phyloP scores from a whole-genome alignment of 1,140 invertebrate species.

The Anthonomus grandis region DNA sequence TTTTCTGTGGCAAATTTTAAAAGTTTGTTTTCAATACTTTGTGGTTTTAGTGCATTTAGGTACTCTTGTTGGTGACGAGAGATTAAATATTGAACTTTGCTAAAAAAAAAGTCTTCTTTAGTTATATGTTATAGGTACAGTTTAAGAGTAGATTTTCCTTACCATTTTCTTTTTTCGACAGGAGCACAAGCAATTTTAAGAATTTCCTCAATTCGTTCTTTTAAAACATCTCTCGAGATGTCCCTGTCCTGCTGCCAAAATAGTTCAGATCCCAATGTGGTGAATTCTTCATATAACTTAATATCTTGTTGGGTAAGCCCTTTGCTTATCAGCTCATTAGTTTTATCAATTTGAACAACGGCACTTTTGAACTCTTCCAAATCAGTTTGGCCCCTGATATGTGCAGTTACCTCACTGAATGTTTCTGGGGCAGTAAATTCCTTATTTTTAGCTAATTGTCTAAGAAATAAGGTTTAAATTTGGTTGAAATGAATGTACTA shows the following conservation, averaged over 20 bases:
- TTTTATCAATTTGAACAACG: conserved; percentile 21
- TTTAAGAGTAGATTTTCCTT: too few relatives aligned
- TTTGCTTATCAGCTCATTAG: conserved; percentile 30
- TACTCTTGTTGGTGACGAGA: conserved; percentile 6
- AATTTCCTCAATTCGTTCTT: conserved; percentile 23
- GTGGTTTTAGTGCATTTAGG: conserved; percentile 33
- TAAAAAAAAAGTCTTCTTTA: too few relatives aligned
- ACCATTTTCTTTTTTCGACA: too few relatives aligned
- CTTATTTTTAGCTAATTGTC: conserved; percentile 32
- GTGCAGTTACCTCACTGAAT: conserved; percentile 29
- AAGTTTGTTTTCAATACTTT: conserved; percentile 38
- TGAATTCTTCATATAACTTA: conserved; percentile 30
- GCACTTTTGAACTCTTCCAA: conserved; percentile 33
- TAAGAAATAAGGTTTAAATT: conserved; percentile 19
- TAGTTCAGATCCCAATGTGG: conserved; percentile 17
- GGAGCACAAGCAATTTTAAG: conserved; percentile 6
- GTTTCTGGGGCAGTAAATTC: conserved; percentile 33
- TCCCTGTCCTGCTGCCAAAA: conserved; percentile 34
- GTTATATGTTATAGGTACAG: too few relatives aligned
- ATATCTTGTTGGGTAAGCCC: conserved; percentile 36
- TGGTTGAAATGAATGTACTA: background rate
- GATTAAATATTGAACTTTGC: too few relatives aligned
- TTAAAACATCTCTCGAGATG: conserved; percentile 28
- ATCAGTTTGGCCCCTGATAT: conserved; percentile 28
- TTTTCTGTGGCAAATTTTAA: conserved; percentile 38